Conservation (phyloP, 2,888 invertebrate genomes). For the Nephrotoma appendiculata region DNA sequence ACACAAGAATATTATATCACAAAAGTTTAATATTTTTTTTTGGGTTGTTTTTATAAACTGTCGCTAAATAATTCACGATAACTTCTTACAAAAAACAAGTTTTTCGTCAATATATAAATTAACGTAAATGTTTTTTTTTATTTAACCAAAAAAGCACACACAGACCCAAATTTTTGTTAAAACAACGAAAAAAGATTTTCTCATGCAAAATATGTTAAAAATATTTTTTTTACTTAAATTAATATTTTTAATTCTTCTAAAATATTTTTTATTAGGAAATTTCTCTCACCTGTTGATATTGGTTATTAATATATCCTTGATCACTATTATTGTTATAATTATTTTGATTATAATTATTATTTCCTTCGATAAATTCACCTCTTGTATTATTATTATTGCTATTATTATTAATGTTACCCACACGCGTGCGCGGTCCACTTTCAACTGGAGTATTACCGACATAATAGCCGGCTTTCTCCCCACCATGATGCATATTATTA, state of each 20-base stretch:
- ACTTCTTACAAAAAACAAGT: not conserved
- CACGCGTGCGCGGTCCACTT: constrained; percentile 30
- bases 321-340: constrained; percentile 6
- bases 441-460: constrained; percentile 22
- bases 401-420: constrained; percentile 15
- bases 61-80: not conserved
- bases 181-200: not conserved
- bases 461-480: constrained; percentile 17
- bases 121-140: not conserved
- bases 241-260: not conserved
- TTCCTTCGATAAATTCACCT: not conserved
- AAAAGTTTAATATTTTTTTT: not conserved
- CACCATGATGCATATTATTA: constrained; percentile 9
- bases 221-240: not conserved
- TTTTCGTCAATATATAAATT: not conserved
- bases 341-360: not conserved
- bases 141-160: not conserved
- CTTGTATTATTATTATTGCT: constrained; percentile 11
- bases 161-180: not conserved
- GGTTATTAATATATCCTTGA: constrained; percentile 11
- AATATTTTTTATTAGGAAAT: not conserved
- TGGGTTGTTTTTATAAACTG: not conserved
- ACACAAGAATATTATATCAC: not conserved
- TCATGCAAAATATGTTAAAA: not conserved
- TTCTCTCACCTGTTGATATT: constrained; percentile 9